Conservation (phyloP, 2,797 vertebrate genomes). For the Nannoperca australis region DNA sequence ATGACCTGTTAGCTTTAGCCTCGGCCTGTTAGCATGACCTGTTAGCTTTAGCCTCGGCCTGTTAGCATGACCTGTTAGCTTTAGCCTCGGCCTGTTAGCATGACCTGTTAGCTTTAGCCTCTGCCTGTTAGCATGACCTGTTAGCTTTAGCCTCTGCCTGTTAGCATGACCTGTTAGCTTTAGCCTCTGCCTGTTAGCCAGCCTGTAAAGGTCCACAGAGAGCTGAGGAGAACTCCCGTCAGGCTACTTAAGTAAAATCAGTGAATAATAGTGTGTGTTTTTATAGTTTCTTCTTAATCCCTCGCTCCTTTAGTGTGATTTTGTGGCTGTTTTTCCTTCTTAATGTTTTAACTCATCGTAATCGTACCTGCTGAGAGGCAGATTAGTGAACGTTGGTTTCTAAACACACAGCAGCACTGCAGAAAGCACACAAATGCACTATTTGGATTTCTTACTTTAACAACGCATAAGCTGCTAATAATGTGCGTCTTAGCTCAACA, state of each 20-base stretch:
- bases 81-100: too few species aligned
- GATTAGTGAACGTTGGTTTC: background rate
- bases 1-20: too few species aligned
- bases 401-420: background rate
- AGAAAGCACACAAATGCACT: background rate
- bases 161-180: too few species aligned
- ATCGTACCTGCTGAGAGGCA: background rate
- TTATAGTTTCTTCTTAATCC: background rate
- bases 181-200: too few species aligned
- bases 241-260: background rate
- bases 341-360: background rate
- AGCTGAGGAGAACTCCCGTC: background rate
- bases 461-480: constrained; percentile 29
- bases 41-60: too few species aligned
- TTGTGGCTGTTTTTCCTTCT: background rate
- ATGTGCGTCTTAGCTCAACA: background rate
- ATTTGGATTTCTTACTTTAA: background rate
- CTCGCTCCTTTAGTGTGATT: background rate
- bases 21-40: too few species aligned
- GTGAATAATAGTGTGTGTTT: background rate
- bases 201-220: too few species aligned
- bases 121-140: too few species aligned
- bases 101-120: too few species aligned
- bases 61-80: too few species aligned
- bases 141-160: too few species aligned